Base-by-base conservation (phyloP, 1,140 invertebrate species). In the Dinoponera quadriceps region DNA sequence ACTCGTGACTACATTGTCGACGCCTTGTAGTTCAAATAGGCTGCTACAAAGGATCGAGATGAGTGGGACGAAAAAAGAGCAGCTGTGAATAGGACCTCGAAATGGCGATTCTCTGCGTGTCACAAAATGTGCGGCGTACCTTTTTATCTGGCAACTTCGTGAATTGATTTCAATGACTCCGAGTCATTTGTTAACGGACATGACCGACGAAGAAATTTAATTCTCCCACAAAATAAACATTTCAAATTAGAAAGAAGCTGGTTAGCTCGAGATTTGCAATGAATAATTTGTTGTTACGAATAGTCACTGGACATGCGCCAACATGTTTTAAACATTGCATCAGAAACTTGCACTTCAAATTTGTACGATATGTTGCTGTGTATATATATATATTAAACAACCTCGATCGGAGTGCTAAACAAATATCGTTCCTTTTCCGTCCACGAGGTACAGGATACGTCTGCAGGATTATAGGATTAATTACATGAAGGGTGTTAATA, bases 381-480 rank as follows among this genome's bases (percentile, higher is more conserved):
- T 9, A 59, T 57, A 59, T 2, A 22, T 48, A 22, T 18, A 4
- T 7, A 22, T 72, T 14, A 69, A 62, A 48, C 13, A 29, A 18
- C 22, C 22, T n/a, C 5, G 18, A 59, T 29, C 44, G 22, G 66
- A 77, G 4, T 78, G 14, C 1, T 11, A 48, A 68, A 86, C 73
- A 57, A 69, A 62, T 49, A 49, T 74, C 13, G 55, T 88, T 86
- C 83, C 91, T 90, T 85, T 81, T 74, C 81, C 83, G 73, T 84
- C 74, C 38, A 54, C 83, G 55, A 87, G 88, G 38, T 62, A 88
- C 75, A 85, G 83, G 86, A 90, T 85, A 90, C 90, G 88, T 91
- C 90, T 90, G 89, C 88, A 83, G 90, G 92, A 90, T 93, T 92
- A 92, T 85, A 84, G 93, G 93, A 94, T 94, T 94, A 93, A 94